phyloP scores from a whole-genome alignment of 1,140 invertebrate species.

The Pteromalus puparum region DNA sequence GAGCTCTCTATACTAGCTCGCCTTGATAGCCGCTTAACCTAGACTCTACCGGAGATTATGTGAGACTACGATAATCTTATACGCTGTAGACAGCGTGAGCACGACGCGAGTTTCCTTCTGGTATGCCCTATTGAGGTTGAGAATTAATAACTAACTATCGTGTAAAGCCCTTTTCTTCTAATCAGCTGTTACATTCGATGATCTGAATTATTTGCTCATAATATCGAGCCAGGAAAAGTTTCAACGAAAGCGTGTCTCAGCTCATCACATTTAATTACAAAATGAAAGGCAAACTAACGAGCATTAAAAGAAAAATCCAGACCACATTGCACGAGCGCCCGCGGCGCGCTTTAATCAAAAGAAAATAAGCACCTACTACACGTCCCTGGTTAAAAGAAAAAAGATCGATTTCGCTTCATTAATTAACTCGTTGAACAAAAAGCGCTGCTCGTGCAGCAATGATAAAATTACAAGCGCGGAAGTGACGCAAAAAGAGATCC shows the following conservation, averaged over 20 bases:
- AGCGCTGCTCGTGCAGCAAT: background rate
- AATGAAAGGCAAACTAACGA: conserved; percentile 1
- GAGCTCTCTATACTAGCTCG: background rate
- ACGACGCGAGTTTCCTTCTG: background rate
- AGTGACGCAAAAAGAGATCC: background rate
- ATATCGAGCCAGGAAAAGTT: background rate
- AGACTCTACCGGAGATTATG: conserved; percentile 16
- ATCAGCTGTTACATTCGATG: no score
- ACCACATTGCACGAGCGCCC: background rate
- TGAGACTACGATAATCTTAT: conserved; percentile 47
- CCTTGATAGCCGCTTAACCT: background rate
- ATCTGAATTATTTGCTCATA: no score
- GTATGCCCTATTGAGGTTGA: background rate
- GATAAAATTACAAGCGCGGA: background rate
- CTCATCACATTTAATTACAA: background rate
- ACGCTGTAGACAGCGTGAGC: background rate
- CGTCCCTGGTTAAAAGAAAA: background rate
- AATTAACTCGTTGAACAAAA: background rate
- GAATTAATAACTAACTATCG: no score
- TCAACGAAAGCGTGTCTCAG: background rate
- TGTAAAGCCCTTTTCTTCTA: no score
- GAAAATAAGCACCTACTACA: background rate
- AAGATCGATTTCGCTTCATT: background rate
- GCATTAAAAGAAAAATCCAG: background rate
- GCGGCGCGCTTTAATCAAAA: background rate